These are phyloP conservation scores for Taenaris catops DNA, from an alignment of 2,888 invertebrate species.

Conservation along the genomic window DNA sequence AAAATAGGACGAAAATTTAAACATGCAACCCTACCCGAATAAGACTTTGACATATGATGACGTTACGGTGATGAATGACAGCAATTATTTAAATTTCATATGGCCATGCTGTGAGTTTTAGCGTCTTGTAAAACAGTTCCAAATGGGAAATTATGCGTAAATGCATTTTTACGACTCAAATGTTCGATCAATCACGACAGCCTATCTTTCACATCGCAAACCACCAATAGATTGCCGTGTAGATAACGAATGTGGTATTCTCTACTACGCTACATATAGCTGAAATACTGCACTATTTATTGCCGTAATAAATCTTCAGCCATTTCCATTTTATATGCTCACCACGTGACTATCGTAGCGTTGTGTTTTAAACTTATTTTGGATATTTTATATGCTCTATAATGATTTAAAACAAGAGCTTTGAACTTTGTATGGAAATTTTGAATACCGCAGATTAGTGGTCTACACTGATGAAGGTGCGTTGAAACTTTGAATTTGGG, in stretches of 20 bases:
- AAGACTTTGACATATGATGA: too few relatives aligned
- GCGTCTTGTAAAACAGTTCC: too few relatives aligned
- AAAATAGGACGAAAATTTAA: too few relatives aligned
- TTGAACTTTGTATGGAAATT: constrained; percentile 4
- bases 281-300: constrained; percentile 25
- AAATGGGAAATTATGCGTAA: too few relatives aligned
- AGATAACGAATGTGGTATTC: constrained; percentile 17
- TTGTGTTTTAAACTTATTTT: constrained; percentile 19
- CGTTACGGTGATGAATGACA: too few relatives aligned
- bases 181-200: constrained; percentile 13
- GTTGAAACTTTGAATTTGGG: background rate
- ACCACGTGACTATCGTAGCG: constrained; percentile 21
- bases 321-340: constrained; percentile 21
- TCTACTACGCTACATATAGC: constrained; percentile 14
- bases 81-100: too few relatives aligned
- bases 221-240: constrained; percentile 17
- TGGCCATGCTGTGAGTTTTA: too few relatives aligned
- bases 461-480: constrained; percentile 2
- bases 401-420: constrained; percentile 12
- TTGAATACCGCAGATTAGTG: background rate
- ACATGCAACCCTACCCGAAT: too few relatives aligned
- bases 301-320: constrained; percentile 21
- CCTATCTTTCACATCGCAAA: constrained; percentile 12
- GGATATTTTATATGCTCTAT: constrained; percentile 17
- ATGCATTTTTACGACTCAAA: too few relatives aligned